phyloP scores from a whole-genome alignment of 2,888 invertebrate species.

The Ligdia adustata region DNA sequence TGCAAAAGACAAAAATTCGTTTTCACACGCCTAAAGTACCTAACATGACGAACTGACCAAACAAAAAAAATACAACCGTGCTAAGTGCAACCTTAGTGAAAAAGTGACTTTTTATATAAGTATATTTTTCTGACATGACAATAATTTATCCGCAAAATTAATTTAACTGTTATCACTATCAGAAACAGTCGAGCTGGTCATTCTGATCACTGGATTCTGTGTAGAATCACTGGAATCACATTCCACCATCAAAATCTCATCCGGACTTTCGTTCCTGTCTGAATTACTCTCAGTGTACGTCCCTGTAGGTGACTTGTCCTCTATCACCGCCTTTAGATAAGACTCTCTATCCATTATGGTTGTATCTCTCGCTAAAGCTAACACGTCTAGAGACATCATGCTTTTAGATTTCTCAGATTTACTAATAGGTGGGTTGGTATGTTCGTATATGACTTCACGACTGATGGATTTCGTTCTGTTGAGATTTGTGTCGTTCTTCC shows the following conservation, averaged over 20 bases:
- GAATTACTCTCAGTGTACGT: slow-evolving; percentile 79
- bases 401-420: slow-evolving; percentile 73
- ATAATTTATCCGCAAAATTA: no score
- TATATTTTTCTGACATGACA: neutral
- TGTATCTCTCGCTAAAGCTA: slow-evolving; percentile 71
- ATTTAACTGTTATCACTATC: slow-evolving; percentile 76
- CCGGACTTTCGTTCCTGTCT: slow-evolving; percentile 74
- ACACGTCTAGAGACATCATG: slow-evolving; percentile 78
- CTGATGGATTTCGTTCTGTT: slow-evolving; percentile 66
- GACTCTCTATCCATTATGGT: slow-evolving; percentile 73
- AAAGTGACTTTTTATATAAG: neutral
- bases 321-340: slow-evolving; percentile 76
- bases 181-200: slow-evolving; percentile 74
- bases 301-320: slow-evolving; percentile 75
- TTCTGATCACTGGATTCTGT: slow-evolving; percentile 76
- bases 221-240: slow-evolving; percentile 77
- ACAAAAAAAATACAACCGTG: neutral
- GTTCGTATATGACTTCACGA: slow-evolving; percentile 67
- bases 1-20: neutral
- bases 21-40: neutral
- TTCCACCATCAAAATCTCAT: slow-evolving; percentile 77
- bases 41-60: neutral
- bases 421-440: slow-evolving; percentile 60
- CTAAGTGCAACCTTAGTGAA: slow-evolving; percentile 3
- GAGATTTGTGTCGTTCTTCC: slow-evolving; percentile 58